Conservation (phyloP, 2,888 invertebrate species). For the Hymenopus coronatus region DNA sequence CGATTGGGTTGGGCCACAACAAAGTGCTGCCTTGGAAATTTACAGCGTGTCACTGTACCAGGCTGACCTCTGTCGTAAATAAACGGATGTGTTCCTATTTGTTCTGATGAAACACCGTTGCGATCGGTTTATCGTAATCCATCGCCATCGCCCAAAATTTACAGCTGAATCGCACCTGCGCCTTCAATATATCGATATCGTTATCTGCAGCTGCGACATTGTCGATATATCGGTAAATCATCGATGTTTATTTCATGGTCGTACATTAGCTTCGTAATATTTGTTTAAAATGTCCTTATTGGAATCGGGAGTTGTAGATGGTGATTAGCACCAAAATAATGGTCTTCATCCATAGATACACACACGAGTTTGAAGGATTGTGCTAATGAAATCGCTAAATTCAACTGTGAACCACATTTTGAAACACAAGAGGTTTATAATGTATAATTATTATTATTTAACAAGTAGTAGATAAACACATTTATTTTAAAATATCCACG, state of each 20-base stretch:
- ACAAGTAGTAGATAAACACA: too few relatives aligned
- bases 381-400: too few relatives aligned
- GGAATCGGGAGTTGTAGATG: too few relatives aligned
- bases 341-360: too few relatives aligned
- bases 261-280: too few relatives aligned
- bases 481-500: too few relatives aligned
- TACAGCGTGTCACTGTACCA: not conserved
- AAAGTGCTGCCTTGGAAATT: not conserved
- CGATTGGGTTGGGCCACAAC: not conserved
- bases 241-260: not conserved
- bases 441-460: too few relatives aligned
- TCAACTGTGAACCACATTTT: too few relatives aligned
- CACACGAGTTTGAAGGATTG: too few relatives aligned
- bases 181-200: not conserved
- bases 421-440: too few relatives aligned
- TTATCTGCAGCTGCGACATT: not conserved
- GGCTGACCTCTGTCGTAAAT: not conserved
- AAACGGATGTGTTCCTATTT: not conserved
- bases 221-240: not conserved
- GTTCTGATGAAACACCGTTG: not conserved
- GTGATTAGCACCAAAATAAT: too few relatives aligned
- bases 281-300: too few relatives aligned
- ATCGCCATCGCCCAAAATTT: not conserved
- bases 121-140: not conserved
- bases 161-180: not conserved